Conservation (phyloP, 1,140 invertebrate species). For the Drosophila littoralis region DNA sequence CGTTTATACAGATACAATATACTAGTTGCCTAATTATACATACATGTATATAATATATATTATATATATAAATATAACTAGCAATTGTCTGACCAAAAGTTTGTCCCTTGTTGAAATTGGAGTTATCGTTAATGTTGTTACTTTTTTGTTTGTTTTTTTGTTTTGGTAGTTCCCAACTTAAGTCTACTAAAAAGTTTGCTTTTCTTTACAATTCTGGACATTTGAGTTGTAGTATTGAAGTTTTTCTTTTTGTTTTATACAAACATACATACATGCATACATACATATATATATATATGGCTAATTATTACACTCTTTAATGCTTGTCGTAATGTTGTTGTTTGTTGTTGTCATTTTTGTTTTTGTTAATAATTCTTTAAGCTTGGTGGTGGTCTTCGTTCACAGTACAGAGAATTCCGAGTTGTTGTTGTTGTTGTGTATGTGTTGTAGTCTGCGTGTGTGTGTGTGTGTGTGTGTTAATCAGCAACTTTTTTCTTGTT, state of each 20-base stretch:
- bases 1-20: slow-evolving; percentile 6
- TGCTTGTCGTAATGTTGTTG: slow-evolving; percentile 58
- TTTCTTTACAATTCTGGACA: slow-evolving; percentile 37
- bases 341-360: slow-evolving; percentile 41
- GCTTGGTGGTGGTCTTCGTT: slow-evolving; percentile 78
- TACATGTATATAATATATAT: slow-evolving; percentile 14
- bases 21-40: slow-evolving; percentile 10
- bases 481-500: slow-evolving; percentile 66
- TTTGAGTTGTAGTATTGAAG: slow-evolving; percentile 62
- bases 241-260: slow-evolving; percentile 35
- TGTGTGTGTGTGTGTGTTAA: slow-evolving; percentile 50
- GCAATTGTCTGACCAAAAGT: slow-evolving; percentile 70
- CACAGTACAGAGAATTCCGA: slow-evolving; percentile 78
- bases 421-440: slow-evolving; percentile 58
- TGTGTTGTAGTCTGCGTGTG: slow-evolving; percentile 19
- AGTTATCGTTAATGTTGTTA: slow-evolving; percentile 53
- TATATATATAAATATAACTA: slow-evolving; percentile 51
- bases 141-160: slow-evolving; percentile 10
- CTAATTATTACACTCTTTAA: slow-evolving; percentile 61
- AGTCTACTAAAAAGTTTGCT: slow-evolving; percentile 64
- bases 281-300: slow-evolving; percentile 38
- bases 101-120: slow-evolving; percentile 79
- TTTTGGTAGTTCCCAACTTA: slow-evolving; percentile 59
- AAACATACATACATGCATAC: background rate
- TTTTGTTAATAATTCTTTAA: slow-evolving; percentile 26